phyloP scores from a whole-genome alignment of 2,797 vertebrate species.

The Lepidocolaptes lacrymiger region DNA sequence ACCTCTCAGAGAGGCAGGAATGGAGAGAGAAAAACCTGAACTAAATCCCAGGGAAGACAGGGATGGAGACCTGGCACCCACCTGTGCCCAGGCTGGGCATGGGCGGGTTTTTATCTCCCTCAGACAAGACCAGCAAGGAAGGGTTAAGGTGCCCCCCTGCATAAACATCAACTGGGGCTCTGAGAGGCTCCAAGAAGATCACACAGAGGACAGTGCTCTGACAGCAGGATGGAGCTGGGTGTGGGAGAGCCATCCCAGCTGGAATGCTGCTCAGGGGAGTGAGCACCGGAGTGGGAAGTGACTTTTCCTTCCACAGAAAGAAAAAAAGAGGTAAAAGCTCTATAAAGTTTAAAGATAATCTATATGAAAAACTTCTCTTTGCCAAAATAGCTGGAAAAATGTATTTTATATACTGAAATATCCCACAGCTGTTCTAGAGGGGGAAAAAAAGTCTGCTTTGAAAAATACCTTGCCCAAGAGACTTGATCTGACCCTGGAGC shows the following conservation, averaged over 20 bases:
- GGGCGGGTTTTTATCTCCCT: neutral
- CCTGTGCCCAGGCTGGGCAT: neutral
- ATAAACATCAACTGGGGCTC: conserved; percentile 14
- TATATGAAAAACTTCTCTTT: neutral
- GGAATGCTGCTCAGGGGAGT: neutral
- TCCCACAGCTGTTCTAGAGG: neutral
- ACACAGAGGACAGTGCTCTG: conserved; percentile 46
- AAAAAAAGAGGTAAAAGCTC: neutral
- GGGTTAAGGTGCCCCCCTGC: neutral
- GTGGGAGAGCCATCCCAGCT: conserved; percentile 65
- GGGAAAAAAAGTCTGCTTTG: neutral
- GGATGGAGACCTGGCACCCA: neutral
- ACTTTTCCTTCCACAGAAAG: neutral
- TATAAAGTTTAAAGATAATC: neutral
- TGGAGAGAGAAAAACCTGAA: neutral
- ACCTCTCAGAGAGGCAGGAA: neutral
- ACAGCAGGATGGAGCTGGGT: conserved; percentile 15
- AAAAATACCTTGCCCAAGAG: neutral
- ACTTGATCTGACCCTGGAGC: neutral
- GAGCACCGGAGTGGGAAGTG: neutral
- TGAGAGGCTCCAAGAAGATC: neutral
- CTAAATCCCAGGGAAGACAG: rapidly evolving
- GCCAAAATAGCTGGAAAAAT: neutral
- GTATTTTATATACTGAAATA: neutral
- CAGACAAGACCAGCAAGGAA: neutral